Percentiles rank a stretch among this genome's conserved stretches.
These are phyloP conservation scores for Euwallacea fornicatus DNA, from an alignment of 1,140 invertebrate species.

Conservation along the genomic window DNA sequence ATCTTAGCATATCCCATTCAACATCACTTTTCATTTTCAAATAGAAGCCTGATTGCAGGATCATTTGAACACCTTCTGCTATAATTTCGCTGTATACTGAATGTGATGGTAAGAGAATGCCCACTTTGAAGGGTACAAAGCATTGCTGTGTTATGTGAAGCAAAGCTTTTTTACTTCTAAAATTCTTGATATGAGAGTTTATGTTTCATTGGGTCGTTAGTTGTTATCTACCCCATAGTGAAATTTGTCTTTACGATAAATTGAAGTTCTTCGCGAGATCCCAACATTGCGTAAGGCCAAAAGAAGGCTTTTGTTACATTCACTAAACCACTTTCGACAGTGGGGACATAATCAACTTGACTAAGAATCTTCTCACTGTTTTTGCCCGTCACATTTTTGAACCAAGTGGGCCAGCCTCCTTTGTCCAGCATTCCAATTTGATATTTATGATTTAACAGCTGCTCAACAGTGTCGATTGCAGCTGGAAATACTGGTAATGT, in stretches of 20 bases:
- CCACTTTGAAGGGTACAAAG: conserved; percentile 68
- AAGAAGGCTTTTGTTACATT: conserved; percentile 72
- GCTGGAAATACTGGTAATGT: conserved; percentile 71
- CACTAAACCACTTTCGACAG: conserved; percentile 63
- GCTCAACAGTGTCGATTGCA: conserved; percentile 65
- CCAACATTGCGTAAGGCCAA: conserved; percentile 72
- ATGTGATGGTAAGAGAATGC: conserved; percentile 61
- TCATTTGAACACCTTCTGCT: conserved; percentile 60
- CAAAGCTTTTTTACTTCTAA: conserved; percentile 59
- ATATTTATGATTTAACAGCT: conserved; percentile 63
- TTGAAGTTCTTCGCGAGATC: conserved; percentile 66
- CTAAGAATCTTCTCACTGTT: conserved; percentile 62
- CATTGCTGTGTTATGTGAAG: conserved; percentile 72
- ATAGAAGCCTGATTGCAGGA: conserved; percentile 66
- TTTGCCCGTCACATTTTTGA: conserved; percentile 63
- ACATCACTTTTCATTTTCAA: conserved; percentile 67
- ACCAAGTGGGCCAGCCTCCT: conserved; percentile 71
- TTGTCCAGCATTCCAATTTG: conserved; percentile 66
- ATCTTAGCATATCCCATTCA: conserved; percentile 67
- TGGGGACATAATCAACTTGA: conserved; percentile 66
- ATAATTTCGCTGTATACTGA: conserved; percentile 64
- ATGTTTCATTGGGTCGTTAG: too few species aligned
- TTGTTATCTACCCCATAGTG: conserved; percentile 57
- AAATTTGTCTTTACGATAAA: conserved; percentile 71
- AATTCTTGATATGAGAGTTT: conserved; percentile 24